Conservation (phyloP, 2,113 vertebrate species). For the Paratilapia polleni region DNA sequence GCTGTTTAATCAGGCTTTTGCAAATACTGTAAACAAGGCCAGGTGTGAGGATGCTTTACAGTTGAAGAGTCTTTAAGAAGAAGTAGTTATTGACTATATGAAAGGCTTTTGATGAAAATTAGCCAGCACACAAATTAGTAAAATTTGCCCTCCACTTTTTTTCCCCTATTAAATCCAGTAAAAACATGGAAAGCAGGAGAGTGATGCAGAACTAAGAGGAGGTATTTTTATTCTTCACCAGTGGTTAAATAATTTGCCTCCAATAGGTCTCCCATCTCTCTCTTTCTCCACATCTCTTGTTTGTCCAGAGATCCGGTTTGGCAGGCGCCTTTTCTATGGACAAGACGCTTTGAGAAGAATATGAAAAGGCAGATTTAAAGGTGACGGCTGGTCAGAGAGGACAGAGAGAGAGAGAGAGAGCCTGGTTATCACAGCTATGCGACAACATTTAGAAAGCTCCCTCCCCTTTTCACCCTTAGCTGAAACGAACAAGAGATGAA, state of each 20-base stretch:
- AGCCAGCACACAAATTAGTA: background rate
- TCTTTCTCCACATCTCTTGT: conserved; percentile 81
- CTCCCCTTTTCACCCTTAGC: conserved; percentile 63
- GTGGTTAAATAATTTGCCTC: conserved; percentile 91
- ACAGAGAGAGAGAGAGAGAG: conserved; percentile 78
- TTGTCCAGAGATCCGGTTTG: conserved; percentile 97
- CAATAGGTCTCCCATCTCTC: conserved; percentile 89
- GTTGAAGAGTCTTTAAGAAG: background rate
- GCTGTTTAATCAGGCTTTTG: conserved; percentile 16
- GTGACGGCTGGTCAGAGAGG: conserved; percentile 85
- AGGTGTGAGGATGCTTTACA: background rate
- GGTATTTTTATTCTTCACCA: conserved; percentile 83
- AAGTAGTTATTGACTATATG: background rate
- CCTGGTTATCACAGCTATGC: conserved; percentile 73
- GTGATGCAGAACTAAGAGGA: conserved; percentile 84
- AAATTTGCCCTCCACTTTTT: background rate
- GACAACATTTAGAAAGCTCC: conserved; percentile 66
- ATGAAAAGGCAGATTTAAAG: conserved; percentile 99
- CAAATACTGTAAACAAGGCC: background rate
- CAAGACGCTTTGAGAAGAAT: conserved; percentile 99
- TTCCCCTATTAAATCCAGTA: background rate
- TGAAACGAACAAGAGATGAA: conserved; percentile 90
- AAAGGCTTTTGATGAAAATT: background rate
- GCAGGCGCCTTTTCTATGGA: conserved; percentile 95
- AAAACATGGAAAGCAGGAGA: conserved; percentile 64